Percentiles rank a stretch among this genome's conserved stretches.
Conservation (phyloP, 2,888 invertebrate species). For the Zygogramma bicolorata region DNA sequence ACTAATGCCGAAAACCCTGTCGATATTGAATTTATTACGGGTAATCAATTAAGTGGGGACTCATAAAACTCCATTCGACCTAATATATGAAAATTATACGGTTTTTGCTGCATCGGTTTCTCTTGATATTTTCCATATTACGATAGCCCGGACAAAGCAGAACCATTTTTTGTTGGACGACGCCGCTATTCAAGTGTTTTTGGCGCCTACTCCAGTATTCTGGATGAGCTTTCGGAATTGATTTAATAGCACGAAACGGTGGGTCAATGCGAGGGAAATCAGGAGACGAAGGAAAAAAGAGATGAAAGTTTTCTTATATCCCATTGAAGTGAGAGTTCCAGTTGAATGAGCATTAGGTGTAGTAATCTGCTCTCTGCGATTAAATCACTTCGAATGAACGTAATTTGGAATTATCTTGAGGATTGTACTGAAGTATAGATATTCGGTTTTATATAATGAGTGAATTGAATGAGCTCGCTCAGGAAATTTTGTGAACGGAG, state of each 20-base stretch:
- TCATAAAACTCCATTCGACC: slow-evolving; percentile 48
- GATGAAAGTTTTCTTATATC: not conserved
- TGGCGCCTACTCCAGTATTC: slow-evolving; percentile 14
- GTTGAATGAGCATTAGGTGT: not conserved
- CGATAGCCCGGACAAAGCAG: slow-evolving; percentile 28
- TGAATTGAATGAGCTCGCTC: no score
- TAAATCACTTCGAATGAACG: no score
- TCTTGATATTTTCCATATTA: slow-evolving; percentile 35
- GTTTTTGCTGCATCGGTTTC: slow-evolving; percentile 41
- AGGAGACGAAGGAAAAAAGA: not conserved
- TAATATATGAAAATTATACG: slow-evolving; percentile 49
- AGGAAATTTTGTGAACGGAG: no score
- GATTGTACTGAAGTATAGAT: no score
- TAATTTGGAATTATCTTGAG: no score
- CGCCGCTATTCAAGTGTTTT: slow-evolving; percentile 31
- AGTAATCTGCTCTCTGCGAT: no score
- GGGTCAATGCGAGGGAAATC: not conserved
- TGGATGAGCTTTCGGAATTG: slow-evolving; percentile 17
- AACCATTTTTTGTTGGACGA: slow-evolving; percentile 28
- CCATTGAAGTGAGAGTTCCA: not conserved
- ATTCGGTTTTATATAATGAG: no score
- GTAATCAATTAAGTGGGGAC: slow-evolving; percentile 44
- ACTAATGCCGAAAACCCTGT: slow-evolving; percentile 15
- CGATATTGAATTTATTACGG: slow-evolving; percentile 38
- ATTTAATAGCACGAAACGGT: slow-evolving; percentile 21